Percentiles rank a stretch among this genome's conserved stretches.
These are phyloP conservation scores for Malurus cyaneus DNA, from an alignment of 2,113 vertebrate species.

Conservation along the genomic window DNA sequence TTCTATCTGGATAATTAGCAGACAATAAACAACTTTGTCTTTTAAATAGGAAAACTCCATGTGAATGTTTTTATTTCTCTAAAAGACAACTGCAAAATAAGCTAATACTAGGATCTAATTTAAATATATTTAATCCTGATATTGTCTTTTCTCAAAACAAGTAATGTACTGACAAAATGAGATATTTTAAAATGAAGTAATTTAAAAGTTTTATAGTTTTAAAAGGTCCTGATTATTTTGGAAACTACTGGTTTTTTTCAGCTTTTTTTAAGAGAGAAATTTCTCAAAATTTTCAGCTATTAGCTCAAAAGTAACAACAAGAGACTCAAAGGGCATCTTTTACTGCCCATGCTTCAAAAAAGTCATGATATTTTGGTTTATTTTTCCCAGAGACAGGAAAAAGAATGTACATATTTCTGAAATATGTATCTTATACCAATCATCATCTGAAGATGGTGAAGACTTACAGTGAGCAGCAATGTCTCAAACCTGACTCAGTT, in stretches of 20 bases:
- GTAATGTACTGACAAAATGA: neutral
- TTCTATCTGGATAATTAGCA: neutral
- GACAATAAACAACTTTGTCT: neutral
- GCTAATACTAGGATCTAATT: neutral
- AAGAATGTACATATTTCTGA: neutral
- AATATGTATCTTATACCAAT: neutral
- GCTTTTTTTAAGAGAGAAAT: neutral
- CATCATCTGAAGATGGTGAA: neutral
- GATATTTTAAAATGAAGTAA: no score
- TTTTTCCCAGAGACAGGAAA: neutral
- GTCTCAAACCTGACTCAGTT: neutral
- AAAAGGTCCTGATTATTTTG: neutral
- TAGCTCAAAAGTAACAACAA: neutral
- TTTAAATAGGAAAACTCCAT: neutral
- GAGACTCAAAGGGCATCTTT: neutral
- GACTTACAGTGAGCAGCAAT: neutral
- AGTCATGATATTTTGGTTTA: neutral
- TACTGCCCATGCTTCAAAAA: neutral
- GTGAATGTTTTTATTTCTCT: neutral
- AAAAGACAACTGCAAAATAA: neutral
- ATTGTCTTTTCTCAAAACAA: neutral
- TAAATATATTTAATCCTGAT: neutral
- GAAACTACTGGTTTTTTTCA: neutral
- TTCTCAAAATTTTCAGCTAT: neutral
- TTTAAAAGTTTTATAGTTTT: neutral